Conservation (phyloP, 1,140 invertebrate genomes). For the Pseudomyrmex cubaensis region DNA sequence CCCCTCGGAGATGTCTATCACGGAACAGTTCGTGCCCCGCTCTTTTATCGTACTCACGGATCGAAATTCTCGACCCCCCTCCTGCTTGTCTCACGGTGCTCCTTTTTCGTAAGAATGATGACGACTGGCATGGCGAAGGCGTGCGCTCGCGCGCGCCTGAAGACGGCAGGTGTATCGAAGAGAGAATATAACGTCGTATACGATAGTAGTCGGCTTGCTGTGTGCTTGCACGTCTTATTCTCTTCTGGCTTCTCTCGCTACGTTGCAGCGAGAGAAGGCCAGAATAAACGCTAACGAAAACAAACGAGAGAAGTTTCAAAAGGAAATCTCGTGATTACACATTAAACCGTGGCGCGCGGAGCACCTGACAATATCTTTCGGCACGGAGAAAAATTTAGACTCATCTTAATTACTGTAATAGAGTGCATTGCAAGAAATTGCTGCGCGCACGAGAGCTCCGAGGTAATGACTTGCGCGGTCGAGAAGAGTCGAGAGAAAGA, state of each 20-base stretch:
- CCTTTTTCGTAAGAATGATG: conserved; percentile 56
- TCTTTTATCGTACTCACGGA: conserved; percentile 61
- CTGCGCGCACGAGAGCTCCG: not conserved
- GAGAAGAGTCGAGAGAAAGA: conserved; percentile 6
- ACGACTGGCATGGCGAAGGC: conserved; percentile 53
- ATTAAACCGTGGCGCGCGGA: not conserved
- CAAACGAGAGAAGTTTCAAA: conserved; percentile 16
- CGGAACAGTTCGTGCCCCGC: conserved; percentile 31
- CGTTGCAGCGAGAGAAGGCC: too few species aligned
- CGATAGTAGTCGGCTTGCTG: conserved; percentile 45
- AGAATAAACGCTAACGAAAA: conserved; percentile 5
- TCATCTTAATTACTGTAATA: conserved; percentile 10
- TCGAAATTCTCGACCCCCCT: conserved; percentile 48
- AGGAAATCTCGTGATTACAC: conserved; percentile 26
- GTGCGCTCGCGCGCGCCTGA: conserved; percentile 32
- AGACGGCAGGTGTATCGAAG: conserved; percentile 69
- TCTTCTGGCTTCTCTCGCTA: not conserved
- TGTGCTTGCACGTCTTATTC: conserved; percentile 50
- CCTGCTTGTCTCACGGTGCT: not conserved
- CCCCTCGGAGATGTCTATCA: conserved; percentile 66
- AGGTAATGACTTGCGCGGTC: conserved; percentile 40
- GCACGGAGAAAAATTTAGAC: not conserved
- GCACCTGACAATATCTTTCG: conserved; percentile 1
- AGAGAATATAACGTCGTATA: conserved; percentile 53
- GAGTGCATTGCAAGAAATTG: conserved; percentile 34